Conservation (phyloP, 2,797 vertebrate genomes). For the Spizella passerina region DNA sequence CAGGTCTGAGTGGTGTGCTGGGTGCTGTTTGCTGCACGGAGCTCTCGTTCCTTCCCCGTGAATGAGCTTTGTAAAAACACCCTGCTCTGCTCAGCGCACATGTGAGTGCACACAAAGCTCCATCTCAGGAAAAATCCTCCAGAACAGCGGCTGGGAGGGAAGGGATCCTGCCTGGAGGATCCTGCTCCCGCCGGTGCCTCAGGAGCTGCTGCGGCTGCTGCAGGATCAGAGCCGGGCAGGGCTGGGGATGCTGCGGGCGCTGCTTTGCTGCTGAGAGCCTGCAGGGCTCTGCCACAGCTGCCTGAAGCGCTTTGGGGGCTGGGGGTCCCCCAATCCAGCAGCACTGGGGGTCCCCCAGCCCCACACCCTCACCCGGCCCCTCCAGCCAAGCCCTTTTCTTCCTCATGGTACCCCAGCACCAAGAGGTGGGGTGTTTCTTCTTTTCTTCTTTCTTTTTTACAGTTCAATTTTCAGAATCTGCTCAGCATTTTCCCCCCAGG, state of each 20-base stretch:
- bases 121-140: not conserved
- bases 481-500: not conserved
- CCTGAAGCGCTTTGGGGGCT: not conserved
- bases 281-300: not conserved
- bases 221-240: rapidly evolving
- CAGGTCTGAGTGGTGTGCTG: not conserved
- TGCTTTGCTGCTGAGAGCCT: not conserved
- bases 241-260: not conserved
- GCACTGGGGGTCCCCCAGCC: not conserved
- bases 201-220: not conserved
- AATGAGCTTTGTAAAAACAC: not conserved
- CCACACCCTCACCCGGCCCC: not conserved
- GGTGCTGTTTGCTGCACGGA: not conserved
- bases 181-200: rapidly evolving
- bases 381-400: not conserved
- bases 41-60: not conserved
- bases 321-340: not conserved
- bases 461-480: not conserved
- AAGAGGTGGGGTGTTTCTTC: not conserved
- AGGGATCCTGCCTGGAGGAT: not conserved
- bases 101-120: rapidly evolving
- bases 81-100: not conserved
- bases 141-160: not conserved
- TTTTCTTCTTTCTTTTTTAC: not conserved
- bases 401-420: rapidly evolving